These are phyloP conservation scores for Numenius arquata DNA, from an alignment of 2,113 vertebrate species.

Conservation along the genomic window DNA sequence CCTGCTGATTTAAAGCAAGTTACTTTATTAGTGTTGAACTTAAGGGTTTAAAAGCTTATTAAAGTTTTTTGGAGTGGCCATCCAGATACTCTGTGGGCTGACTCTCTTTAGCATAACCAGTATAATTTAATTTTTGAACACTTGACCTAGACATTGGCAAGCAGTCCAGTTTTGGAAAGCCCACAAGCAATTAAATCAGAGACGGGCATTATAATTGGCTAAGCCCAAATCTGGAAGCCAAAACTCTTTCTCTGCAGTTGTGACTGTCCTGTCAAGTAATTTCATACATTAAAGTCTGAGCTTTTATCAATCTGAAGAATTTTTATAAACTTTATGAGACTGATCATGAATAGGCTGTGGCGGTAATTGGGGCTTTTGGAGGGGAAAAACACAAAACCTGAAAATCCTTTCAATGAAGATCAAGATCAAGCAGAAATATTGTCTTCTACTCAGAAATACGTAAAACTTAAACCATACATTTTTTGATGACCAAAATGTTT, in stretches of 20 bases:
- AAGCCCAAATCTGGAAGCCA: background rate
- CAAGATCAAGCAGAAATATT: background rate
- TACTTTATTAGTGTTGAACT: background rate
- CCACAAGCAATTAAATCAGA: background rate
- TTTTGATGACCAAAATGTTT: background rate
- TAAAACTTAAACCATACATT: background rate
- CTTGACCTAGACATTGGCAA: background rate
- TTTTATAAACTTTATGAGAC: background rate
- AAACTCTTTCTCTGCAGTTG: background rate
- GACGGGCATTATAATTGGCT: background rate
- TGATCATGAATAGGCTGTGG: background rate
- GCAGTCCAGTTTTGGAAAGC: background rate
- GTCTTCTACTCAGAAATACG: background rate
- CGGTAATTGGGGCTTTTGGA: background rate
- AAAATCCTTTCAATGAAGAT: background rate
- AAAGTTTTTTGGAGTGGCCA: background rate
- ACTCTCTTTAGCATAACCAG: background rate
- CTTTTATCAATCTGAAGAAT: background rate
- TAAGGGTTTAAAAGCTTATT: background rate
- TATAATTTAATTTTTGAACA: background rate
- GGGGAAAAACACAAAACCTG: background rate
- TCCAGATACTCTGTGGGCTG: background rate
- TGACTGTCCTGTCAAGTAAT: background rate
- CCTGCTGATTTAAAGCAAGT: background rate
- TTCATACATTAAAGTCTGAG: background rate